Evolutionary conservation across 1,140 invertebrate genomes (phyloP).

Genomic region (Berghia stephanieae): DNA sequence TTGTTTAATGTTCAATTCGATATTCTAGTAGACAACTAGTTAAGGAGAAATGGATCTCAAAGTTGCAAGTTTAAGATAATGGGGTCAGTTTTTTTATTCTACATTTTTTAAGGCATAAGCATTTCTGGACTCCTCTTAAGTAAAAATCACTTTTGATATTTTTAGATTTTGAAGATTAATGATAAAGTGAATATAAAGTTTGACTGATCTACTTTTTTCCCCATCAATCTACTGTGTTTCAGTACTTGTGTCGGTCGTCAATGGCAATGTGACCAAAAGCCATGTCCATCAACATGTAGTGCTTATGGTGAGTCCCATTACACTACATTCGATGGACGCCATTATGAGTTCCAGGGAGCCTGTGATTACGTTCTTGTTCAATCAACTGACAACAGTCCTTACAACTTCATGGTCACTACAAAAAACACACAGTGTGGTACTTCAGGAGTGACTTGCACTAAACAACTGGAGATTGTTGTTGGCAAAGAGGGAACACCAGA

Average conservation of each 20-base stretch:
- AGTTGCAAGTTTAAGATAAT: too few species aligned
- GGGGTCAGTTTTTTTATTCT: too few species aligned
- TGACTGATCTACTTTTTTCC: not conserved
- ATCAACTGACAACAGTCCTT: slow-evolving; percentile 42
- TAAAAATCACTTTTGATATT: not conserved
- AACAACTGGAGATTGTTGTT: slow-evolving; percentile 77
- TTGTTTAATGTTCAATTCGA: too few species aligned
- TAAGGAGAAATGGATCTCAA: too few species aligned
- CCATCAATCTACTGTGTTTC: too few species aligned
- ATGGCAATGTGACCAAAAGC: slow-evolving; percentile 64
- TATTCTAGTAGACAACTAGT: too few species aligned
- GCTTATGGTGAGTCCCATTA: slow-evolving; percentile 78
- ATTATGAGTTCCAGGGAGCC: slow-evolving; percentile 86
- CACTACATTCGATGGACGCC: slow-evolving; percentile 84
- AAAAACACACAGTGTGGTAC: slow-evolving; percentile 86
- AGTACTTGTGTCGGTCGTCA: slow-evolving; percentile 54
- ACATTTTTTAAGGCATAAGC: too few species aligned
- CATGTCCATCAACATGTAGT: slow-evolving; percentile 69
- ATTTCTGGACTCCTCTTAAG: not conserved
- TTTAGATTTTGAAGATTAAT: too few species aligned
- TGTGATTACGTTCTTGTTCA: slow-evolving; percentile 87
- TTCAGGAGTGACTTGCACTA: slow-evolving; percentile 86
- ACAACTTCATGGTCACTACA: slow-evolving; percentile 48
- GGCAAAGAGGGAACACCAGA: slow-evolving; percentile 44
- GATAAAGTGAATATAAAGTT: too few species aligned